Evolutionary conservation across 2,113 vertebrate species (phyloP).

Genomic region (Ammodytes dubius): DNA sequence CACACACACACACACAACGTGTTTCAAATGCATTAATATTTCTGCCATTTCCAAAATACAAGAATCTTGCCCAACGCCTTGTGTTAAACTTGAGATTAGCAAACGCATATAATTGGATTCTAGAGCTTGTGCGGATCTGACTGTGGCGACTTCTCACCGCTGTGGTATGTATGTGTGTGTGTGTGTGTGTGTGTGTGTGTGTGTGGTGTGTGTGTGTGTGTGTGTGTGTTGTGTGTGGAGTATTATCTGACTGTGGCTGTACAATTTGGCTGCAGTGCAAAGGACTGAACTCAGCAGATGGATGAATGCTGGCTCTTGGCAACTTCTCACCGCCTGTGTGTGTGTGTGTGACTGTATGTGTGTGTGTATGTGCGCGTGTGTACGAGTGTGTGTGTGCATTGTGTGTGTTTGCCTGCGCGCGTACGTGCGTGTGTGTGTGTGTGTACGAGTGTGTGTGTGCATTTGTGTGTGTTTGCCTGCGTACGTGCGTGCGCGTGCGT

Average conservation of each 20-base stretch:
- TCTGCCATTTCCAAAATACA: conserved; percentile 14
- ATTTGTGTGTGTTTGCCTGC: not conserved
- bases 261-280: conserved; percentile 55
- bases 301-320: conserved; percentile 70
- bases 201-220: too few species aligned
- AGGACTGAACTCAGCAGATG: conserved; percentile 72
- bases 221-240: conserved; percentile 9
- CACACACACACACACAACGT: too few species aligned
- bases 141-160: not conserved
- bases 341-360: not conserved
- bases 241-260: conserved; percentile 40
- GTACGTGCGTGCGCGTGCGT: not conserved
- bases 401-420: too few species aligned
- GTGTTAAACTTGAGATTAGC: conserved; percentile 36
- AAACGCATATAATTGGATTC: conserved; percentile 46
- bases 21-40: conserved; percentile 28
- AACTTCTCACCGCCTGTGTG: conserved; percentile 39
- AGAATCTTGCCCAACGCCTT: conserved; percentile 10
- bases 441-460: not conserved
- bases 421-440: not conserved
- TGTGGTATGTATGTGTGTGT: too few species aligned
- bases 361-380: too few species aligned
- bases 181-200: too few species aligned
- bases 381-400: too few species aligned
- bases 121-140: conserved; percentile 26